These are phyloP conservation scores for Papilio polytes DNA, from an alignment of 1,140 invertebrate species.

Conservation along the genomic window DNA sequence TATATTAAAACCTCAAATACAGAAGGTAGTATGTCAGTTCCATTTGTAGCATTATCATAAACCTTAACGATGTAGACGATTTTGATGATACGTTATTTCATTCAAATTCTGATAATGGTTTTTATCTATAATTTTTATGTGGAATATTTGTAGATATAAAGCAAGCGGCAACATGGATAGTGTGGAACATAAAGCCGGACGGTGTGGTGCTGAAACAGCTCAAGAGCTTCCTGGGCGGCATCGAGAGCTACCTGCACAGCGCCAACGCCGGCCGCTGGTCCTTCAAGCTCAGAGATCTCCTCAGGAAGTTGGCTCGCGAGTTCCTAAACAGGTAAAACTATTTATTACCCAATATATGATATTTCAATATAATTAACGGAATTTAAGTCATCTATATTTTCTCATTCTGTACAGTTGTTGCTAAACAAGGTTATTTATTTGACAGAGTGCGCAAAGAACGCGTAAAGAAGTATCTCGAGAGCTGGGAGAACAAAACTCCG, in stretches of 20 bases:
- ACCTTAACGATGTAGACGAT: no score
- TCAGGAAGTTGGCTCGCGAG: constrained; percentile 84
- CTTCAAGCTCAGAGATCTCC: constrained; percentile 85
- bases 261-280: constrained; percentile 94
- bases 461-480: constrained; percentile 66
- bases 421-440: constrained; percentile 22
- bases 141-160: constrained; percentile 77
- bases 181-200: constrained; percentile 85
- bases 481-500: constrained; percentile 89
- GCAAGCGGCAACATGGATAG: constrained; percentile 88
- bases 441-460: constrained; percentile 78
- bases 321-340: constrained; percentile 68
- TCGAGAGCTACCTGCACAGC: constrained; percentile 95
- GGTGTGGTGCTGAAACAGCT: constrained; percentile 89
- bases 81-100: no score
- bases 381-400: no score
- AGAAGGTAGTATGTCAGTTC: no score
- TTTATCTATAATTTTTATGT: background rate
- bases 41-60: no score
- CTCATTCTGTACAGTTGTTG: background rate
- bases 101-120: no score
- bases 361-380: background rate
- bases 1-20: background rate
- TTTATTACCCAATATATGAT: background rate
- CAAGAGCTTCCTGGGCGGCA: constrained; percentile 91